Conservation (phyloP, 2,797 vertebrate genomes). For the Sitta carolinensis region DNA sequence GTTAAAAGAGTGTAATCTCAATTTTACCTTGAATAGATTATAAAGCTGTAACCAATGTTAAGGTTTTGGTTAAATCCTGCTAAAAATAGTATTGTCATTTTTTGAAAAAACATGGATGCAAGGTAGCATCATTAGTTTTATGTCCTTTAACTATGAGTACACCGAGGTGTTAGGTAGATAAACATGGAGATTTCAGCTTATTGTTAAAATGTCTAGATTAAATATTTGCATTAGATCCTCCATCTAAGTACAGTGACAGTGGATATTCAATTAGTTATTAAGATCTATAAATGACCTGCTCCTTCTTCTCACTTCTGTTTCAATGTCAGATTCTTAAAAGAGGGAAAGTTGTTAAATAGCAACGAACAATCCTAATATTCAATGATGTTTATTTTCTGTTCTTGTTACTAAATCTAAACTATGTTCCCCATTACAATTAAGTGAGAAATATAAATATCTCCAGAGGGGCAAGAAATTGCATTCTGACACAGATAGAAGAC, state of each 20-base stretch:
- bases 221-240: background rate
- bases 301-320: slow-evolving; percentile 18
- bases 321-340: background rate
- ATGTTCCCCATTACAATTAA: background rate
- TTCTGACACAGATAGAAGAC: background rate
- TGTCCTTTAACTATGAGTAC: background rate
- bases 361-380: background rate
- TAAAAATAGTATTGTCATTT: background rate
- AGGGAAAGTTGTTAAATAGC: background rate
- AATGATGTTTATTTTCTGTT: background rate
- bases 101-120: background rate
- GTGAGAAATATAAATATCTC: background rate
- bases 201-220: background rate
- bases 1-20: background rate
- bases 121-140: background rate
- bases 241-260: background rate
- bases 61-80: background rate
- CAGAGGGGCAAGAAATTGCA: background rate
- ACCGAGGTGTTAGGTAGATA: background rate
- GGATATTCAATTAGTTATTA: background rate
- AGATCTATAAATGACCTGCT: background rate
- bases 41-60: background rate
- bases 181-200: background rate
- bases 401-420: background rate
- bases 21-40: background rate